These are phyloP conservation scores for Otus sunia DNA, from an alignment of 2,113 vertebrate species.

Conservation along the genomic window DNA sequence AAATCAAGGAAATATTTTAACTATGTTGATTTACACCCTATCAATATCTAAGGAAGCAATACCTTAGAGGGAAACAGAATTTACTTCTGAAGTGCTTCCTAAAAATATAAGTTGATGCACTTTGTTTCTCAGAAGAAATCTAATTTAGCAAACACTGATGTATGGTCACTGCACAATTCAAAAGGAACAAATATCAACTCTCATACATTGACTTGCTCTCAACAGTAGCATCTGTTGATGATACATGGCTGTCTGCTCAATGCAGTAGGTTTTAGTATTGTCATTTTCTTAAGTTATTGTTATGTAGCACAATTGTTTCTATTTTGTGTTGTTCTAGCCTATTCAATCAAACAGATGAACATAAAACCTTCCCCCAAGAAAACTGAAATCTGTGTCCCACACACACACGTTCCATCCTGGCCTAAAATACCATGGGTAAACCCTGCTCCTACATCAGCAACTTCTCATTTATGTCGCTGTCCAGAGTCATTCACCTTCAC, in stretches of 20 bases:
- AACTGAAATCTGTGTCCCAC: background rate
- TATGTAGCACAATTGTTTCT: background rate
- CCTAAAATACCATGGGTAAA: background rate
- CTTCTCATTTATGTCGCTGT: too few species aligned
- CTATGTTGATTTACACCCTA: background rate
- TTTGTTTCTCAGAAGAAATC: conserved; percentile 43
- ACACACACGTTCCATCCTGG: background rate
- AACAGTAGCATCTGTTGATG: background rate
- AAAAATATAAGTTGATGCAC: background rate
- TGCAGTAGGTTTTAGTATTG: background rate
- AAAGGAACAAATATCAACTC: conserved; percentile 4
- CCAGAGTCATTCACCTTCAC: background rate
- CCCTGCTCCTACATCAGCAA: background rate
- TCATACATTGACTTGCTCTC: background rate
- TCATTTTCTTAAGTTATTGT: background rate
- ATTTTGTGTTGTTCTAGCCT: background rate
- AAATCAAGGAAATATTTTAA: background rate
- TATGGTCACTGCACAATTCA: background rate
- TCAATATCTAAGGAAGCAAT: background rate
- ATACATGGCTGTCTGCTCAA: background rate
- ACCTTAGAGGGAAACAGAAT: background rate
- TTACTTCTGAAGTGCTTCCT: conserved; percentile 3
- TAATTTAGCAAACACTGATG: conserved; percentile 39
- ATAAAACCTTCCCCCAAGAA: background rate
- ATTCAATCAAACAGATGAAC: background rate